Evolutionary conservation across 2,113 vertebrate genomes (phyloP).

Genomic region (Semnornis frantzii): DNA sequence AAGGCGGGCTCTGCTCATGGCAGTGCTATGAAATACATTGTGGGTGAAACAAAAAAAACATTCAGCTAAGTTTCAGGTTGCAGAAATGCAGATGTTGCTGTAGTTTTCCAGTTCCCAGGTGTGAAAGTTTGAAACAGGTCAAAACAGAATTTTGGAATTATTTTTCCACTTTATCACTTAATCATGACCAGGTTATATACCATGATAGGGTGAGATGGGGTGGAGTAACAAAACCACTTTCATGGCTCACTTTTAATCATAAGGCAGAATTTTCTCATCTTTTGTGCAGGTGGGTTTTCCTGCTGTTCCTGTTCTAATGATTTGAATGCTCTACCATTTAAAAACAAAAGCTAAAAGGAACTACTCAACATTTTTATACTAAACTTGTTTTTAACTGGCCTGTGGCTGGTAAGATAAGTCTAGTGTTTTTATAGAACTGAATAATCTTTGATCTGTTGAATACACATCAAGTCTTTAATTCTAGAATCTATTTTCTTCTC

Average conservation of each 20-base stretch:
- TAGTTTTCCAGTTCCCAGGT: background rate
- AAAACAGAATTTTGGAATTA: background rate
- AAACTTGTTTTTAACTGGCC: background rate
- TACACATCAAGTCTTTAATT: background rate
- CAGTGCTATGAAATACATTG: background rate
- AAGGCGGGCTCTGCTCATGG: background rate
- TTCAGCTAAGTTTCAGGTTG: background rate
- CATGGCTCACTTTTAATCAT: background rate
- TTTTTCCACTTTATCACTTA: background rate
- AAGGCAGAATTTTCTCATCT: conserved; percentile 4
- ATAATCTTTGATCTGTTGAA: background rate
- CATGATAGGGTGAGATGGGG: background rate
- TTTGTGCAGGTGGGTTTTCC: background rate
- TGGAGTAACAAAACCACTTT: conserved; percentile 22
- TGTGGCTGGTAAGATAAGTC: background rate
- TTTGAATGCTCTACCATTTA: background rate
- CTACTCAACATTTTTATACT: background rate
- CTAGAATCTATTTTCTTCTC: background rate
- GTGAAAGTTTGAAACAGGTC: background rate
- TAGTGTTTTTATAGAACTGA: background rate
- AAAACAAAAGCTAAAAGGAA: background rate
- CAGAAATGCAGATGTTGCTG: background rate
- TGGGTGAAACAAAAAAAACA: background rate
- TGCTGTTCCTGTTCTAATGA: background rate
- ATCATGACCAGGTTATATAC: background rate